Evolutionary conservation across 2,113 vertebrate genomes (phyloP).

Genomic region (Stercorarius parasiticus): DNA sequence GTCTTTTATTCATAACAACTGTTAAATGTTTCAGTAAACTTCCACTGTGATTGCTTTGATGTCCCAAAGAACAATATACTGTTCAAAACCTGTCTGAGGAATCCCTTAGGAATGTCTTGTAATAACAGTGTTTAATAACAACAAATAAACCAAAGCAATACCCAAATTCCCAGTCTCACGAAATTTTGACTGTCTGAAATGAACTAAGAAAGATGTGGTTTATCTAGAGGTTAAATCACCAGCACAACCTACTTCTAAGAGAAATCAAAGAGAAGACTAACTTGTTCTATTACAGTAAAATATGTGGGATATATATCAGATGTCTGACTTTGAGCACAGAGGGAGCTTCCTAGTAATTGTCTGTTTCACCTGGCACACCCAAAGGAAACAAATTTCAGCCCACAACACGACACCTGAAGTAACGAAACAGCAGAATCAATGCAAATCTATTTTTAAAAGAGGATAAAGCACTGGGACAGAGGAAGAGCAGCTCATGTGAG

Average conservation of each 20-base stretch:
- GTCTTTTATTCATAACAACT: neutral
- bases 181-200: neutral
- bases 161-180: neutral
- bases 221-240: neutral
- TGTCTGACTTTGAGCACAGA: neutral
- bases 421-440: neutral
- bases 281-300: neutral
- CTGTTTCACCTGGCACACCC: neutral
- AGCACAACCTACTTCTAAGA: neutral
- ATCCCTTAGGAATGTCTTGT: neutral
- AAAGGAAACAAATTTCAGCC: neutral
- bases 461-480: neutral
- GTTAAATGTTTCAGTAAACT: conserved; percentile 19
- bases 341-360: neutral
- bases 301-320: neutral
- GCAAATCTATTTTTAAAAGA: neutral
- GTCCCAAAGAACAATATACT: neutral
- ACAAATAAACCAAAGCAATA: conserved; percentile 8
- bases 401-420: neutral
- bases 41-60: neutral
- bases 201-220: neutral
- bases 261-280: neutral
- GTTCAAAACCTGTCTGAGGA: neutral
- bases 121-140: neutral
- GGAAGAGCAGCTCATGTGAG: neutral